Conservation (phyloP, 2,113 vertebrate genomes). For the Daphoenositta chrysoptera region DNA sequence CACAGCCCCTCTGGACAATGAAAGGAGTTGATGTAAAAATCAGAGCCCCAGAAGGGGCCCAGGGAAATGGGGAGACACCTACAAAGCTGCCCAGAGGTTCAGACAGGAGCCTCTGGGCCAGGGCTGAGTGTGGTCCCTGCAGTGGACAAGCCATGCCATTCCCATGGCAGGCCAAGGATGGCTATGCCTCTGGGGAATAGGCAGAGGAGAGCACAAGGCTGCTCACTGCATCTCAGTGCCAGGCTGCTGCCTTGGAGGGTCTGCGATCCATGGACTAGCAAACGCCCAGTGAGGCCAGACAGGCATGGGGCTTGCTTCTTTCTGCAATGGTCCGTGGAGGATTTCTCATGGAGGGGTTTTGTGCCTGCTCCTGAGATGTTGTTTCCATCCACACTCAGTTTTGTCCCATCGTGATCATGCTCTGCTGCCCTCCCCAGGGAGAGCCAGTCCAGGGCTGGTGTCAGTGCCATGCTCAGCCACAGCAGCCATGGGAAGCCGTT, state of each 20-base stretch:
- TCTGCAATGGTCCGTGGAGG: background rate
- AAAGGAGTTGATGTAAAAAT: background rate
- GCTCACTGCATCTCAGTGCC: accelerated
- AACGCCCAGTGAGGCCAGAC: background rate
- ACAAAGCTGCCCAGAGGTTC: background rate
- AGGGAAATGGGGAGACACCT: background rate
- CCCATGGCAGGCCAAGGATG: accelerated
- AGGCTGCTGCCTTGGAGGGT: background rate
- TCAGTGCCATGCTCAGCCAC: background rate
- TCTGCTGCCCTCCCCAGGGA: background rate
- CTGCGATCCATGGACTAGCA: background rate
- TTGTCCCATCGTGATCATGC: accelerated
- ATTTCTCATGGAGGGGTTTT: accelerated
- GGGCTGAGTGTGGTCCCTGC: accelerated
- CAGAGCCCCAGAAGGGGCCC: background rate
- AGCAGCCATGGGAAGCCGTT: background rate
- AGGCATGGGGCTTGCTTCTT: background rate
- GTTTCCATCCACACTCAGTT: background rate
- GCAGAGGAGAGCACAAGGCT: background rate
- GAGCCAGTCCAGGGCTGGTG: background rate
- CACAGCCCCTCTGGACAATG: accelerated
- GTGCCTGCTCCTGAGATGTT: background rate
- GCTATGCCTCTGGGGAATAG: background rate
- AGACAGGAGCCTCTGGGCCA: background rate
- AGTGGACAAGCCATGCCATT: background rate